phyloP scores from a whole-genome alignment of 2,113 vertebrate genomes.

The Pelvicachromis taeniatus region DNA sequence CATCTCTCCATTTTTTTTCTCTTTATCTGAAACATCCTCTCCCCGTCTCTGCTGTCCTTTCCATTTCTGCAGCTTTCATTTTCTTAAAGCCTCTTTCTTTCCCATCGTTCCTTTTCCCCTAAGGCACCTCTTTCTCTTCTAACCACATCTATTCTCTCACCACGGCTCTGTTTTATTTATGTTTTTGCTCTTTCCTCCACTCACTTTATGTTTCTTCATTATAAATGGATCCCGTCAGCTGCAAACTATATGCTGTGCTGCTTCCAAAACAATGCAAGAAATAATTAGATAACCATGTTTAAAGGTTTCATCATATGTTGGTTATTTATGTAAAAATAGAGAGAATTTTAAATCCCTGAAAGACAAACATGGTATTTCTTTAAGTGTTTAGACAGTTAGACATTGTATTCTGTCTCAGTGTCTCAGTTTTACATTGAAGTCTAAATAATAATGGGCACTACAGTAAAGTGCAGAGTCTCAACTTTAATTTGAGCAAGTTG shows the following conservation, averaged over 20 bases:
- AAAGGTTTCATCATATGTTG: neutral
- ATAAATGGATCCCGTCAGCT: neutral
- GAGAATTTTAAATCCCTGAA: neutral
- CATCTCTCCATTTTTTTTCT: slow-evolving; percentile 4
- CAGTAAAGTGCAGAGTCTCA: neutral
- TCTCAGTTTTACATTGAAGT: neutral
- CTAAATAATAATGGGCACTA: neutral
- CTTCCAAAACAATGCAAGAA: neutral
- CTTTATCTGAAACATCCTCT: slow-evolving; percentile 9
- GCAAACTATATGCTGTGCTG: neutral
- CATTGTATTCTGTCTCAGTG: neutral
- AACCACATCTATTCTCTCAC: slow-evolving; percentile 11
- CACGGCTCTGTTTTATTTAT: neutral
- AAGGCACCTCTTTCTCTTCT: slow-evolving; percentile 12
- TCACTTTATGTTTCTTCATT: neutral
- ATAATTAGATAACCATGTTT: neutral
- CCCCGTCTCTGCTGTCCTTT: slow-evolving; percentile 10
- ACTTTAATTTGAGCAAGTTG: neutral
- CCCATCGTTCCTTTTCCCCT: slow-evolving; percentile 1
- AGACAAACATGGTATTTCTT: neutral
- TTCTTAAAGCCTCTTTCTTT: slow-evolving; percentile 12
- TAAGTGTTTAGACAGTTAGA: neutral
- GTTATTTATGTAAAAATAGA: neutral
- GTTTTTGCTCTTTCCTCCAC: neutral
- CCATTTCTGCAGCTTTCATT: slow-evolving; percentile 32